These are phyloP conservation scores for Microctonus brassicae DNA, from an alignment of 2,888 invertebrate species.

Conservation along the genomic window DNA sequence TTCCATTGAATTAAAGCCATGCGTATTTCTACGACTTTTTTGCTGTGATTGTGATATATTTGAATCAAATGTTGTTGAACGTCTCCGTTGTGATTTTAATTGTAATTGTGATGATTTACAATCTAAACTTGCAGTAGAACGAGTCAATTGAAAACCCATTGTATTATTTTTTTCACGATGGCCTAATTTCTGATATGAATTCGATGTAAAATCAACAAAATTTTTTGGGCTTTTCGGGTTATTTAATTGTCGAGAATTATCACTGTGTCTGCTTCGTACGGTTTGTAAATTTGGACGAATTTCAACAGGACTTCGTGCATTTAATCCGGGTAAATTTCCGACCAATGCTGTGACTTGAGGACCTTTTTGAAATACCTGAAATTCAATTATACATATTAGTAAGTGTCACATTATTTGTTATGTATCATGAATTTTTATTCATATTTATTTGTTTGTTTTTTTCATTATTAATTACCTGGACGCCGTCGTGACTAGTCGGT, in stretches of 20 bases:
- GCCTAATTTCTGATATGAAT: slow-evolving; percentile 73
- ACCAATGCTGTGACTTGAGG: slow-evolving; percentile 84
- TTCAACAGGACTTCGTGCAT: slow-evolving; percentile 62
- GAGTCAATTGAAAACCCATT: slow-evolving; percentile 53
- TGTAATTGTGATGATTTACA: slow-evolving; percentile 48
- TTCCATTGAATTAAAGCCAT: slow-evolving; percentile 75
- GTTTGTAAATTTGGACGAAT: slow-evolving; percentile 61
- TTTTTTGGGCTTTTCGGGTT: slow-evolving; percentile 67
- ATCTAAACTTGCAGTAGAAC: slow-evolving; percentile 63
- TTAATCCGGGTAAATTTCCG: slow-evolving; percentile 75
- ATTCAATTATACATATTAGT: not conserved
- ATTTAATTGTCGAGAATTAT: slow-evolving; percentile 34
- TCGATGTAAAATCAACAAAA: slow-evolving; percentile 70
- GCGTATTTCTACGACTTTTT: slow-evolving; percentile 54
- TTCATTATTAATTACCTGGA: slow-evolving; percentile 55
- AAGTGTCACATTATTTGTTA: not conserved
- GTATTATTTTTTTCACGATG: slow-evolving; percentile 48
- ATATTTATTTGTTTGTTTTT: not conserved
- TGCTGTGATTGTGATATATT: slow-evolving; percentile 59
- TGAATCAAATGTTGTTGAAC: slow-evolving; percentile 55
- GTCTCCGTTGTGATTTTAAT: slow-evolving; percentile 53
- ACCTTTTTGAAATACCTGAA: slow-evolving; percentile 82
- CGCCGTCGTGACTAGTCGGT: slow-evolving; percentile 57
- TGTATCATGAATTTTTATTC: too few species aligned
- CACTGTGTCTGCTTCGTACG: not conserved